Evolutionary conservation across 2,888 invertebrate species (phyloP), one percentile per base, ranked within the genome.

Genomic region (Pyralis farinalis): DNA sequence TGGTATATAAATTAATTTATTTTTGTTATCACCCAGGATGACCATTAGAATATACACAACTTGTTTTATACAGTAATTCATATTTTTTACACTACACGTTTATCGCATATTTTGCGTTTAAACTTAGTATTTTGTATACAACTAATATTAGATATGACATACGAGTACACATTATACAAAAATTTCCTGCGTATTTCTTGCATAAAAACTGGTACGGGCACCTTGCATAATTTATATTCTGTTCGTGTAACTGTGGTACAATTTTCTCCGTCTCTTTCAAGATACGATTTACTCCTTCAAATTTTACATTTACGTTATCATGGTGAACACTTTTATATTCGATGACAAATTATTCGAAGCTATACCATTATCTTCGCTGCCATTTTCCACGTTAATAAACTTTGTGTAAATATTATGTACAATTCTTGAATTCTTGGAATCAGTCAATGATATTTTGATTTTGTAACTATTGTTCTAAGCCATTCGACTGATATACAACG

Each of bases 401-500:
- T 72, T 39, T 57, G 59, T 63, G 55, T 57, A 67, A 61, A 69
- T 69, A 66, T 70, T 61, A 57, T 65, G 58, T 55, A 58, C 51
- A 62, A 58, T 66, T 66, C 54, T 70, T 71, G 63, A 55, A 58
- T 66, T 66, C 54, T 70, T 71, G 63, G 54, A 58, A 65, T 74
- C 74, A 68, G 71, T 84, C 86, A 75, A 71, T 74, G 72, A 70
- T 62, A 58, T 51, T 67, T 66, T 71, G 52, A 63, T 75, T 75
- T 69, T 71, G 59, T 78, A 77, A 71, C 54, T 74, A 76, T 65
- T 59, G 65, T 67, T 73, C 62, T 76, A 74, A 78, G 69, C 70
- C 71, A 64, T 62, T 71, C 71, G 81, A 85, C 86, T 86, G 87
- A 83, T 80, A 80, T 79, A 68, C 54, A 55, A 70, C 60, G 59